Conservation (phyloP, 2,888 invertebrate genomes). For the Hirtodrosophila cameraria region DNA sequence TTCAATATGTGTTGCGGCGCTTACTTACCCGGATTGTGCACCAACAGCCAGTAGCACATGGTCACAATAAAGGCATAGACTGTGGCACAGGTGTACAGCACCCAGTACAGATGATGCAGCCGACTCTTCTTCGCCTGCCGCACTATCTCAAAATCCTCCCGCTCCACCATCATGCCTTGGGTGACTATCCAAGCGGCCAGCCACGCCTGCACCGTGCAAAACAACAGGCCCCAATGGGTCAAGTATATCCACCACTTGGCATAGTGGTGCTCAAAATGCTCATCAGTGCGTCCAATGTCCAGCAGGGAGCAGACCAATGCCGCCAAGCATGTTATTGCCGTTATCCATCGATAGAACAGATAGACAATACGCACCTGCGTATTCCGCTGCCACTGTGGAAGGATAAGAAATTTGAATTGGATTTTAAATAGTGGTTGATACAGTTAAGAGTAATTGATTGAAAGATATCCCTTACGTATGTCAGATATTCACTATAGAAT, state of each 20-base stretch:
- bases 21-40: slow-evolving; percentile 88
- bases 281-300: slow-evolving; percentile 84
- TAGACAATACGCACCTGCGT: slow-evolving; percentile 84
- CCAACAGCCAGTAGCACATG: slow-evolving; percentile 85
- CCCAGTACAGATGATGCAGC: slow-evolving; percentile 83
- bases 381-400: slow-evolving; percentile 83
- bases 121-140: slow-evolving; percentile 84
- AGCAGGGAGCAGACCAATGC: slow-evolving; percentile 84
- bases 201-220: slow-evolving; percentile 84
- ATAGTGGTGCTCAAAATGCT: slow-evolving; percentile 84
- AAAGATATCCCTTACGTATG: too few relatives aligned
- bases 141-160: slow-evolving; percentile 84
- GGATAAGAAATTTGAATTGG: neutral
- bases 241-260: slow-evolving; percentile 85
- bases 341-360: slow-evolving; percentile 84
- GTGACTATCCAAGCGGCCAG: slow-evolving; percentile 84
- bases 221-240: slow-evolving; percentile 84
- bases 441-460: too few relatives aligned
- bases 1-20: neutral
- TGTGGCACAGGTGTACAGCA: slow-evolving; percentile 84
- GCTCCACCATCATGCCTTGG: slow-evolving; percentile 84
- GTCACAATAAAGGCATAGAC: slow-evolving; percentile 84
- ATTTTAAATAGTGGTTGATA: too few relatives aligned
- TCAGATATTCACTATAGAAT: too few relatives aligned
- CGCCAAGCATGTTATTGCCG: slow-evolving; percentile 84